Base-by-base conservation (phyloP, 2,797 vertebrate genomes). In the Gila robusta region DNA sequence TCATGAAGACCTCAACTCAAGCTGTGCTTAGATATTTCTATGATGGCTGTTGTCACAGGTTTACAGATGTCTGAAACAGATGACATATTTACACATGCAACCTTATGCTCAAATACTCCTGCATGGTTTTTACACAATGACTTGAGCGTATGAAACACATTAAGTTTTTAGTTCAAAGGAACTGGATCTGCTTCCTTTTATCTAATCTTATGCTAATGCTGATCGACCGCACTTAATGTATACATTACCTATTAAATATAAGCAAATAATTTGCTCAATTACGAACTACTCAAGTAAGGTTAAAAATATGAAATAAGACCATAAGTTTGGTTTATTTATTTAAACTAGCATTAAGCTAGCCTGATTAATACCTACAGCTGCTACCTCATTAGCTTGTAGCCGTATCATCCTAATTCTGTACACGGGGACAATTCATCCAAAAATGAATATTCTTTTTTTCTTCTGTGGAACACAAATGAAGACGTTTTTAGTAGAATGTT, bases 311-410 rank as follows among this genome's bases (percentile, higher is more conserved):
- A 12, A 16, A 32, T 32, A 52, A 66, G 47, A 62, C 2, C 41
- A 23, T 26, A 44, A 49, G 2, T 23, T 37, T 78, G 2, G 37
- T 73, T 77, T 77, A 19, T 77, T 88, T 49, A 81, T 85, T 41
- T 8, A 49, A 81, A 23, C 23, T 80, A 37, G 28, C 72, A 32
- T 39, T 32, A 64, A 1, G 2, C 62, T 28, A 82, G 64, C 11
- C 54, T 66, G 52, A 69, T 85, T 62, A 82, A 82, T 54, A 77
- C 79, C 71, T 69, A 79, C 83, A 79, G 37, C 82, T 89, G 85
- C 80, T 89, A 84, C 85, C 85, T 87, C 87, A 83, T 32, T 74
- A 52, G 49, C 76, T 41, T 86, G 87, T 83, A 89, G 80, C 28
- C 41, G 66, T 39, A n/a, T 86, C 41, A 44, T 81, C 16, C 2